Base-by-base conservation (phyloP, 2,113 vertebrate genomes). In the Callocephalon fimbriatum region DNA sequence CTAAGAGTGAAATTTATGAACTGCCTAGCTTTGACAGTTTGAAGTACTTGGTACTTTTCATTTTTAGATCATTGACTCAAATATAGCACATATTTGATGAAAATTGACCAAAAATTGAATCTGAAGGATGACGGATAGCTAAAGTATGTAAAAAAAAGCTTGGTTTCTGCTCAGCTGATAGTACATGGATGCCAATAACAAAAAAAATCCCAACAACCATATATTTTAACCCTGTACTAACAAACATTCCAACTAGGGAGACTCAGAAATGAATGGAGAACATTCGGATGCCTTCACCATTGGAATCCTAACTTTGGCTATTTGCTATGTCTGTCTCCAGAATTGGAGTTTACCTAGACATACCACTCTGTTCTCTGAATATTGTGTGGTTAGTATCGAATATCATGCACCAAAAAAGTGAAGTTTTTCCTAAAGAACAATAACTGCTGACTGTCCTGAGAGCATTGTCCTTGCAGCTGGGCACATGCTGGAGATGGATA, bases 31-130 rank as follows among this genome's bases (percentile, higher is more conserved):
- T 86, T 95, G 94, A 87, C 88, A 92, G 73, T 47, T 89, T 84
- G 86, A 85, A 66, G 48, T 80, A 75, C 65, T 92, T 65, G 68
- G 48, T 78, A 40, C 95, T 86, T 94, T 92, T 95, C 73, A 89
- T 93, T 93, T 95, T 80, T 94, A 95, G 73, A 84, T 93, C 66
- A 89, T 45, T 92, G 84, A 74, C 81, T 93, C 40, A 56, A 86
- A 42, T 29, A 26, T 47, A 93, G 76, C 56, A 88, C 56, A 58
- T 68, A 68, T 82, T 84, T 78, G 76, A 87, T 61, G 45, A 93
- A 92, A 96, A 90, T 31, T 88, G 76, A 95, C 61, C 38, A 16
- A 87, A 96, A 93, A 85, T 56, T 93, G 44, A 92, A 91, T 73
- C 38, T 78, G 79, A 29, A 95, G 37, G 62, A 54, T 88, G 94